These are phyloP conservation scores for Lethenteron reissneri DNA, from an alignment of 2,113 vertebrate genomes.

Conservation along the genomic window DNA sequence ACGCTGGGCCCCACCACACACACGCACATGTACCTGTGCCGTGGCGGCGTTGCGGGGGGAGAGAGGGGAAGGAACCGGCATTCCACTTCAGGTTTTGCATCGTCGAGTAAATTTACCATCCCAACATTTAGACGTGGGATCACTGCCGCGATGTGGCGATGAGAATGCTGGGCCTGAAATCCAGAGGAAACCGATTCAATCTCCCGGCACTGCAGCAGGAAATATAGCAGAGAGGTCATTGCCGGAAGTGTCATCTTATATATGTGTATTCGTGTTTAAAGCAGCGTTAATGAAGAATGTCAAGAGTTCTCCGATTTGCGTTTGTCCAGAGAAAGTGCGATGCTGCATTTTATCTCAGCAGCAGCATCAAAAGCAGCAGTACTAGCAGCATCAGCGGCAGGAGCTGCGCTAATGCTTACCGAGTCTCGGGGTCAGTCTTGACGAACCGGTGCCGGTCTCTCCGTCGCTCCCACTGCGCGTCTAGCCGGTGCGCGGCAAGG, in stretches of 20 bases:
- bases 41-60: constrained; percentile 7
- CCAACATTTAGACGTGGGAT: not conserved
- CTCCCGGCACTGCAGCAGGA: no score
- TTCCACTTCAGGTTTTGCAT: not conserved
- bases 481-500: constrained; percentile 51
- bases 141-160: not conserved
- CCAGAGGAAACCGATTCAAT: no score
- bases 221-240: no score
- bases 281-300: no score
- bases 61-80: not conserved
- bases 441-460: constrained; percentile 50
- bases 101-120: not conserved
- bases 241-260: no score
- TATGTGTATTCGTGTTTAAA: no score
- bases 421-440: constrained; percentile 80
- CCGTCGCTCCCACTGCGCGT: constrained; percentile 51
- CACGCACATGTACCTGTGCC: constrained; percentile 56
- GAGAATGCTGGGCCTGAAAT: not conserved
- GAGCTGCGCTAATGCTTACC: constrained; percentile 24
- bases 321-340: not conserved
- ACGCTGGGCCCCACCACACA: constrained; percentile 21
- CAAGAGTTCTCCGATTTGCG: no score
- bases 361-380: not conserved
- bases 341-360: not conserved
- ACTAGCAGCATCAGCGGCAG: not conserved